Base-by-base conservation (phyloP, 2,888 invertebrate genomes). In the Stenurella melanura region DNA sequence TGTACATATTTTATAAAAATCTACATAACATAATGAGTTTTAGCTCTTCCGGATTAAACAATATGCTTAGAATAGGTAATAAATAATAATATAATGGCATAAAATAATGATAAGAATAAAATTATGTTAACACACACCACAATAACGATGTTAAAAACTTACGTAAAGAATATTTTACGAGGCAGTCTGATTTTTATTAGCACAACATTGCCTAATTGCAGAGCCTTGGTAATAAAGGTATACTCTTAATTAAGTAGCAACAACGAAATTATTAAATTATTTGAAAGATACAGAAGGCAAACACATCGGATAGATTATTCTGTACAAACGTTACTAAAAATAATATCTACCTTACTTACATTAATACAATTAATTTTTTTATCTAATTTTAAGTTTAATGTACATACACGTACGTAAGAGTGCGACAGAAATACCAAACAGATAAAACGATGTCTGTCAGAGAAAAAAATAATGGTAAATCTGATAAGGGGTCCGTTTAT, bases 331-430 rank as follows among this genome's bases (percentile, higher is more conserved):
- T 17, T 34, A 70, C 60, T 70, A 38, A 70, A 69, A 38, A 60
- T 42, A 56, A 26, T 12, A 34, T 38, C 60, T 17, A 19, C 70
- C 42, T 70, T 57, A 26, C 21, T n/a, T n/a, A 70, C 68, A 30
- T 18, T 56, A 58, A 58, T 58, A 42, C 26, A 38, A 21, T 63
- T 26, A 12, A 12, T 19, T 72, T 71, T 70, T 72, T 72, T 63
- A 72, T 72, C 72, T 72, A 54, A 72, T 19, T 72, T 63, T 63
- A 63, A 72, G 72, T 67, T 26, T n/a, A 54, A 21, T 58, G 19
- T 54, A 18, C 21, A 21, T 21, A 26, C 21, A 56, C 67, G 67
- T 17, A 26, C 26, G 30, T 54, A 50, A 26, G 21, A 21, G 21
- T 26, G 54, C 60, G 61, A 60, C 15, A 18, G 63, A n/a, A 58